Base-by-base conservation (phyloP, 2,113 vertebrate species). In the Lycaon pictus region DNA sequence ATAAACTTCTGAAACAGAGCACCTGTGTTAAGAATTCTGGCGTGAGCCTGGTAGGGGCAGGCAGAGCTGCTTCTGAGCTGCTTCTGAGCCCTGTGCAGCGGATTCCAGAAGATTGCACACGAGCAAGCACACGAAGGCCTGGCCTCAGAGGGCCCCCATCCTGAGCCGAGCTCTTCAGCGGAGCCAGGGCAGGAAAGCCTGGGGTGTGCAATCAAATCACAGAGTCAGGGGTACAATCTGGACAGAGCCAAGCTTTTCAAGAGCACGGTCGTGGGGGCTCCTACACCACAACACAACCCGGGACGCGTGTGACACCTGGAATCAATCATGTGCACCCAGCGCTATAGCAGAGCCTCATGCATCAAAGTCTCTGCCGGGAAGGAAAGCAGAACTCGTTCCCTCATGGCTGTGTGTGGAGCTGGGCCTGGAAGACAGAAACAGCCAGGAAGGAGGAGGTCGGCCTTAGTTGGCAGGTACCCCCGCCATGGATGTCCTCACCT, bases 1-100 rank as follows among this genome's bases (percentile, higher is more conserved):
- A 89, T 81, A 87, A 84, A 95, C 58, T 90, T 96, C 72, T 62
- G 69, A 92, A 95, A 91, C 60, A 87, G 83, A 97, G 58, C 35
- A 95, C 56, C 96, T 88, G 58, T n/a, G 32, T 94, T 95, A 74
- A 91, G 79, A 96, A 80, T 32, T 79, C 71, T 1, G 0, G 60
- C 0, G 0, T 29, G 8, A 72, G 62, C 56, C 85, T 72, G 62
- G 29, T 35, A 72, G 32, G 15, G 22, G 32, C 43, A 13, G 56
- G 37, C 0, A 4, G 37, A 1, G 2, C 72, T 58, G 11, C 23
- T 53, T 83, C 67, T 76, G 23, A 32, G 32, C 3, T 58, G 11
- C 23, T 53, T 83, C 62, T 76, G 23, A 32, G 32, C 3, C 25
- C 58, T 5, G 19, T 1, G 48, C 5, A 19, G 16, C 3, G 1